phyloP scores from a whole-genome alignment of 2,888 invertebrate species.

The Parascotia fuliginaria region DNA sequence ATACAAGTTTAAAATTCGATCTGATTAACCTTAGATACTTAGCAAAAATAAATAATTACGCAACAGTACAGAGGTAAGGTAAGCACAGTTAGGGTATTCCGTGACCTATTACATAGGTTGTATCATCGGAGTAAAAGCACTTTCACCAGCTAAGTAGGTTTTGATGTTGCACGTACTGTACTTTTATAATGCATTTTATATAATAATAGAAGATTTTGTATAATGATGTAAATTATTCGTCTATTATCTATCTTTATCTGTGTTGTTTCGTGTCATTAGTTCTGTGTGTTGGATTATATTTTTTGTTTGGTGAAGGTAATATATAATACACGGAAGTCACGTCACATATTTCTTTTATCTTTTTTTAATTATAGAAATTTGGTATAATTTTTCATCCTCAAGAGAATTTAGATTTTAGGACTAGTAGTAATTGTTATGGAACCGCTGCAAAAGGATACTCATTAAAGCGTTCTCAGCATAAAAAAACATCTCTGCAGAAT shows the following conservation, averaged over 20 bases:
- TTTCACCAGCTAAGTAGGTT: conserved; percentile 65
- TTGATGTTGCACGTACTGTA: conserved; percentile 41
- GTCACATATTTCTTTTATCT: too few species aligned
- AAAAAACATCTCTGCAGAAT: too few species aligned
- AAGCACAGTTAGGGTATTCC: conserved; percentile 47
- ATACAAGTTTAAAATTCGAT: background rate
- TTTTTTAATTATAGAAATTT: too few species aligned
- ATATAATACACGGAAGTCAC: background rate
- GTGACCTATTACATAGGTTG: conserved; percentile 73
- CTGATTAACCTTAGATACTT: background rate
- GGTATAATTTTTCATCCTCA: too few species aligned
- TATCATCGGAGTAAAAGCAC: conserved; percentile 66
- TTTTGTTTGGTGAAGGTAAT: background rate
- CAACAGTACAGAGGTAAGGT: conserved; percentile 16
- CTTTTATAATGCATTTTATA: conserved; percentile 26
- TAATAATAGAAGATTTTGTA: conserved; percentile 21
- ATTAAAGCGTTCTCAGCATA: too few species aligned
- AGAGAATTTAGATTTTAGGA: too few species aligned
- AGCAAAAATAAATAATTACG: conserved; percentile 9
- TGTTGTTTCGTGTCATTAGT: conserved; percentile 27
- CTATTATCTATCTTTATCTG: conserved; percentile 15
- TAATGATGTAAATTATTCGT: conserved; percentile 31
- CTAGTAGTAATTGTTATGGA: too few species aligned
- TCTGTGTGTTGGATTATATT: background rate
- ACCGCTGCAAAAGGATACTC: too few species aligned